A percentile compares a stretch with the other conserved stretches of the same genome.
Evolutionary conservation across 2,113 vertebrate species (phyloP).

Genomic region (Chaetura pelagica): DNA sequence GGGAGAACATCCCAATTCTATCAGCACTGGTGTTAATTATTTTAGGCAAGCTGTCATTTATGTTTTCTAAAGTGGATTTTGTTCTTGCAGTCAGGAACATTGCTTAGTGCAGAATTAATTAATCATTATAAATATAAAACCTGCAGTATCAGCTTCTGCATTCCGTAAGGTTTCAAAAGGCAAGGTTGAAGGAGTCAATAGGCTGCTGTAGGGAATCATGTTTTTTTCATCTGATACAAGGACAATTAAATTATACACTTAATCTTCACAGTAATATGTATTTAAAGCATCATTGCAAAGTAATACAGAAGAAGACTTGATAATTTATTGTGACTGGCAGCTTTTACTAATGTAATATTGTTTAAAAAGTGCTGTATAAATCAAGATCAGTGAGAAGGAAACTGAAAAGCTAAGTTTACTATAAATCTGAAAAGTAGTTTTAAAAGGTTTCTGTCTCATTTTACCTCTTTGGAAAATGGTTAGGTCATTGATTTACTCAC

Average conservation of each 20-base stretch:
- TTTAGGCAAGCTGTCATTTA: conserved; percentile 88
- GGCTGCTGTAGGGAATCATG: conserved; percentile 77
- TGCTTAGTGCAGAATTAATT: conserved; percentile 88
- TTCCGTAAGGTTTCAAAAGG: conserved; percentile 83
- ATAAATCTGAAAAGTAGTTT: neutral
- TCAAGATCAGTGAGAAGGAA: conserved; percentile 4
- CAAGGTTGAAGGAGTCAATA: conserved; percentile 86
- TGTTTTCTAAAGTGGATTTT: conserved; percentile 85
- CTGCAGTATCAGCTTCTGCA: conserved; percentile 84
- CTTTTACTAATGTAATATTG: conserved; percentile 41
- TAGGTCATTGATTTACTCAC: neutral
- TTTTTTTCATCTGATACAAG: conserved; percentile 74
- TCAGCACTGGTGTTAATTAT: conserved; percentile 85
- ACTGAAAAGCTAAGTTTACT: conserved; percentile 33
- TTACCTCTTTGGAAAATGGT: neutral
- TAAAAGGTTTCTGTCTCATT: conserved; percentile 6
- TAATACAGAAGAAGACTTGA: conserved; percentile 6
- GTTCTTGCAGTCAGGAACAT: conserved; percentile 85
- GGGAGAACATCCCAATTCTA: conserved; percentile 79
- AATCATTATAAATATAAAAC: conserved; percentile 89
- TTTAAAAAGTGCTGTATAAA: conserved; percentile 6
- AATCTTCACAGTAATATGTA: conserved; percentile 63
- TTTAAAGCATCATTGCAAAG: conserved; percentile 53
- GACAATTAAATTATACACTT: conserved; percentile 75
- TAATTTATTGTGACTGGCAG: conserved; percentile 37